Evolutionary conservation across 2,888 invertebrate genomes (phyloP).

Genomic region (Tenthredo distinguenda): DNA sequence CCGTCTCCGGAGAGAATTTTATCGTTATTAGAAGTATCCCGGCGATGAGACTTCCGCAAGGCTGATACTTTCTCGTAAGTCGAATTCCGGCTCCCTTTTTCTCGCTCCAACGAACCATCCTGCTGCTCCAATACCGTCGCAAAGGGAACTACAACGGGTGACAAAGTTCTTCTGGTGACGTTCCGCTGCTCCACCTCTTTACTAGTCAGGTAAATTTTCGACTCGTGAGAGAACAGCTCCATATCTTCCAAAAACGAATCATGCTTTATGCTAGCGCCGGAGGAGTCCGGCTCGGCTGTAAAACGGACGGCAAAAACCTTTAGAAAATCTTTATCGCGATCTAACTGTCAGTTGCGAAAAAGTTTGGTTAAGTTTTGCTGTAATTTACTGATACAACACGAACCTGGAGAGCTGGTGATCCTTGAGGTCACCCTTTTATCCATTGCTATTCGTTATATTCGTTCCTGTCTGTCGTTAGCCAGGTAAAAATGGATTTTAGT

Average conservation of each 20-base stretch:
- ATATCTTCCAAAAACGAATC: constrained; percentile 74
- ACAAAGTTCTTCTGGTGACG: constrained; percentile 68
- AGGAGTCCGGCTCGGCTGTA: background rate
- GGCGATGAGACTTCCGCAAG: background rate
- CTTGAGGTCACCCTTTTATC: background rate
- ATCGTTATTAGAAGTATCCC: background rate
- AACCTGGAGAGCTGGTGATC: constrained; percentile 16
- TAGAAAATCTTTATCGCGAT: background rate
- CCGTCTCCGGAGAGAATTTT: constrained; percentile 52
- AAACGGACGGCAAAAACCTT: background rate
- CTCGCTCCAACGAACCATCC: constrained; percentile 47
- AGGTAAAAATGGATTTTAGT: background rate
- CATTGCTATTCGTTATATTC: background rate
- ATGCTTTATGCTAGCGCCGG: background rate
- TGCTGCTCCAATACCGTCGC: constrained; percentile 48
- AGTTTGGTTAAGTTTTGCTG: background rate
- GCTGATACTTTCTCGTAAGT: background rate
- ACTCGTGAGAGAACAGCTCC: constrained; percentile 61
- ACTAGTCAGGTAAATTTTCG: constrained; percentile 55
- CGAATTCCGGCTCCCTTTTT: background rate
- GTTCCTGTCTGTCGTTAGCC: background rate
- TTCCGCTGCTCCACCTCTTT: constrained; percentile 63
- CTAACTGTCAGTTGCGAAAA: background rate
- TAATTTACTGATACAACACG: background rate
- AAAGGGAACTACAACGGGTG: constrained; percentile 45